These are phyloP conservation scores for Spodoptera litura DNA, from an alignment of 1,140 invertebrate species.

Conservation along the genomic window DNA sequence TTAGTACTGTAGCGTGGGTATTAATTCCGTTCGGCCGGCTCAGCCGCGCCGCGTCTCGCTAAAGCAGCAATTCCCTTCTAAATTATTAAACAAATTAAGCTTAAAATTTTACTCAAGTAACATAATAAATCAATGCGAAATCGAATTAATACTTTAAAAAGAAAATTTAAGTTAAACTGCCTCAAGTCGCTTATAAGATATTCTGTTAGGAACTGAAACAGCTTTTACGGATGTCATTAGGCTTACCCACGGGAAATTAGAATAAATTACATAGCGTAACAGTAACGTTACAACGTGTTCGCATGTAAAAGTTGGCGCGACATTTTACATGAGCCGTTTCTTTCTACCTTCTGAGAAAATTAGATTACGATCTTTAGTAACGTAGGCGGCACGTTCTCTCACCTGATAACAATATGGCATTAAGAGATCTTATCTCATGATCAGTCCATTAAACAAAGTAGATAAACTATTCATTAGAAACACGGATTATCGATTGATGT, in stretches of 20 bases:
- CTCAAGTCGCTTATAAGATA: constrained; percentile 47
- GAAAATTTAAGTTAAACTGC: constrained; percentile 49
- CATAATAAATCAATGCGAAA: constrained; percentile 41
- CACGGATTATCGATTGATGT: not conserved
- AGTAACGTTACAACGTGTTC: constrained; percentile 44
- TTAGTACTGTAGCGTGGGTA: constrained; percentile 23
- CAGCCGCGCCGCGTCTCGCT: constrained; percentile 10
- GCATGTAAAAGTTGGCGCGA: constrained; percentile 35
- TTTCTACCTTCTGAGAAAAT: constrained; percentile 36
- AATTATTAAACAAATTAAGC: constrained; percentile 37
- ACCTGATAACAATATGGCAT: constrained; percentile 3
- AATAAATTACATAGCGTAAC: constrained; percentile 66
- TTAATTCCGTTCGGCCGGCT: constrained; percentile 22
- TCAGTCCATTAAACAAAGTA: constrained; percentile 21
- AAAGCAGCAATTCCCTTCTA: constrained; percentile 34
- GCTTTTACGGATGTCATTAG: constrained; percentile 72
- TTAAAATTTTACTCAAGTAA: constrained; percentile 32
- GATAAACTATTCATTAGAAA: constrained; percentile 18
- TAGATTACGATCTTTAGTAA: constrained; percentile 28
- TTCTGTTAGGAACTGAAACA: constrained; percentile 67
- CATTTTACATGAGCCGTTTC: constrained; percentile 36
- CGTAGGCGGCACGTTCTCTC: constrained; percentile 15
- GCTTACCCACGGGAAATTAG: constrained; percentile 78
- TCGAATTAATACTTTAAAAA: constrained; percentile 49
- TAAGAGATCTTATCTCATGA: constrained; percentile 20